These are phyloP conservation scores for Carabus problematicus DNA, from an alignment of 2,888 invertebrate species.

Conservation along the genomic window DNA sequence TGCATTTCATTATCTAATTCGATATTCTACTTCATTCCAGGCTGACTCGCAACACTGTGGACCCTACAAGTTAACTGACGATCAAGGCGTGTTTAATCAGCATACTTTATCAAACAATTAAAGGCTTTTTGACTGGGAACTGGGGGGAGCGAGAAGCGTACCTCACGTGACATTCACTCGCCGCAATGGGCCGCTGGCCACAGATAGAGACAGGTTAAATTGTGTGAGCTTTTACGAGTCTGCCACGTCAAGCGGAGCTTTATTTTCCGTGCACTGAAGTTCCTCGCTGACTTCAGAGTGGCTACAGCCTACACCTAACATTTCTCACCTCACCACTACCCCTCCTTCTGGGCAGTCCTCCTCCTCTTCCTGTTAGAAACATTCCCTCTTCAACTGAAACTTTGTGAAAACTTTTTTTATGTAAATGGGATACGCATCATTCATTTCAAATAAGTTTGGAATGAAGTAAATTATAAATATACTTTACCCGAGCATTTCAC, in stretches of 20 bases:
- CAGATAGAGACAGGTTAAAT: conserved; percentile 19
- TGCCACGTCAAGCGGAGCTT: conserved; percentile 13
- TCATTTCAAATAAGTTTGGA: conserved; percentile 1
- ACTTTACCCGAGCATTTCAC: not conserved
- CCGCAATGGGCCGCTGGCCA: not conserved
- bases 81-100: too few relatives aligned
- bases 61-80: too few relatives aligned
- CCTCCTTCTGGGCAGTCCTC: not conserved
- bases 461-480: conserved; percentile 13
- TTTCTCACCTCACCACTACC: not conserved
- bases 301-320: not conserved
- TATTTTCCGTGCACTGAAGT: conserved; percentile 22
- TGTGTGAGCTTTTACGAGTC: conserved; percentile 20
- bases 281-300: not conserved
- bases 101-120: too few relatives aligned
- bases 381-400: not conserved
- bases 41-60: too few relatives aligned
- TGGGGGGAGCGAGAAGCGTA: too few relatives aligned
- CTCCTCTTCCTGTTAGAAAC: not conserved
- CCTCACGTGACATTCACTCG: too few relatives aligned
- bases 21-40: too few relatives aligned
- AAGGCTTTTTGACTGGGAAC: too few relatives aligned
- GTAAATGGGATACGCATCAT: conserved; percentile 4
- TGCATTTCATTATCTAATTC: too few relatives aligned
- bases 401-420: conserved; percentile 12